These are phyloP conservation scores for Bombus pascuorum DNA, from an alignment of 1,140 invertebrate species.

Conservation along the genomic window DNA sequence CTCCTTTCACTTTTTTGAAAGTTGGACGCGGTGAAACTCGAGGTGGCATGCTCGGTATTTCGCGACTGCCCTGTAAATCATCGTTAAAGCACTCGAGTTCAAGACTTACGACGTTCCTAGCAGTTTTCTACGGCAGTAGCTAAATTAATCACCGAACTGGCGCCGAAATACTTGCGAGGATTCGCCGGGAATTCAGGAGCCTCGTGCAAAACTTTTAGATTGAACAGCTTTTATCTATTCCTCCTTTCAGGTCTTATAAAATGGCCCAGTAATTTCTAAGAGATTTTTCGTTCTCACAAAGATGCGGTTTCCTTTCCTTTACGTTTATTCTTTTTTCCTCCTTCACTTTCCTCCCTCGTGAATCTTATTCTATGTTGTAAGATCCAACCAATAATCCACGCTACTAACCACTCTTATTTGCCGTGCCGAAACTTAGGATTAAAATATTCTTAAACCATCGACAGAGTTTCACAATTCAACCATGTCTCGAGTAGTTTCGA, in stretches of 20 bases:
- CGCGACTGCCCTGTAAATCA: slow-evolving; percentile 39
- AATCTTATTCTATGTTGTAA: too few species aligned
- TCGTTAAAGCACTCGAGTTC: slow-evolving; percentile 47
- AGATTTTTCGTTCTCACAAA: slow-evolving; percentile 25
- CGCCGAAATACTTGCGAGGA: slow-evolving; percentile 38
- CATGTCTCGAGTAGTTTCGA: slow-evolving; percentile 52
- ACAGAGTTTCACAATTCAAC: slow-evolving; percentile 50
- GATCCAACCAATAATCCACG: not conserved
- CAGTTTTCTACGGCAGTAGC: slow-evolving; percentile 13
- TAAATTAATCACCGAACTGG: slow-evolving; percentile 48
- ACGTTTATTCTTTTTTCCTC: not conserved
- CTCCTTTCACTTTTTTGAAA: not conserved
- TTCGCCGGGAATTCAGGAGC: not conserved
- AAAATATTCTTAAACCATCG: slow-evolving; percentile 64
- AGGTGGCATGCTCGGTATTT: slow-evolving; percentile 14
- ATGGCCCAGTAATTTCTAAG: slow-evolving; percentile 18
- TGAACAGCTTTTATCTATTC: slow-evolving; percentile 40
- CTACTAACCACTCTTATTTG: slow-evolving; percentile 44
- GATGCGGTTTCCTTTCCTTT: not conserved
- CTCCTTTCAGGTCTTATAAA: slow-evolving; percentile 4
- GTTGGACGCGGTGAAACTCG: not conserved
- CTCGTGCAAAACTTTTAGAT: slow-evolving; percentile 37
- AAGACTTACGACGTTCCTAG: slow-evolving; percentile 15
- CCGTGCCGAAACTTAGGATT: slow-evolving; percentile 52
- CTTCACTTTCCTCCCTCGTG: not conserved